Base-by-base conservation (phyloP, 2,888 invertebrate genomes). In the Sycophila texana region DNA sequence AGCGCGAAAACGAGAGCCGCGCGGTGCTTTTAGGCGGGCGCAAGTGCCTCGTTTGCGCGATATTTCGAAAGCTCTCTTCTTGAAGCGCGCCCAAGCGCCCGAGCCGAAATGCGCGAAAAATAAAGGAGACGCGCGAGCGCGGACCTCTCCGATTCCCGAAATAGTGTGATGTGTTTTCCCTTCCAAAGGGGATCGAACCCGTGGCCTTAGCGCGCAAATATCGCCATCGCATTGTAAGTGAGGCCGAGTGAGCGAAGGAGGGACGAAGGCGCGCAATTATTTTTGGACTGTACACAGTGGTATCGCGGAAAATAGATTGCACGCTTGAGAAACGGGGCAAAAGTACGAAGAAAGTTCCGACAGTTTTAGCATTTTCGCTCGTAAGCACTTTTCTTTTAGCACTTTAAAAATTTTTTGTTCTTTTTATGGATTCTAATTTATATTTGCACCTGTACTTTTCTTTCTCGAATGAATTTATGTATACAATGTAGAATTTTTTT, bases 181-280 rank as follows among this genome's bases (percentile, higher is more conserved):
- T 82, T 14, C 66, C 83, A 80, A 87, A 87, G 88, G 88, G 87
- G 87, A 88, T 88, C 88, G 88, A 88, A 88, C 88, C 84, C 86
- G 85, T 86, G 88, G 88, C 88, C 88, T 88, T 86, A 87, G 84
- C 22, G 79, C 39, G 74, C 74, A 67, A 74, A 71, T 26, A 57
- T n/a, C 26, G 20, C n/a, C n/a, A 39, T 22, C 18, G 55, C 70
- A 61, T 39, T 74, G 67, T 68, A 30, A 2, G 58, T 53, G 57
- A 2, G n/a, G 18, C 26, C 49, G 63, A 73, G 61, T n/a, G 65
- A 74, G 47, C 57, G 74, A 51, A 18, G 57, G 49, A 39, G 39
- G 10, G 73, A 73, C 16, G 18, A n/a, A 26, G 4, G 30, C 47
- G n/a, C 53, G 30, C 18, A 20, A 47, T 4, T 75, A 75, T 75